phyloP scores from a whole-genome alignment of 2,113 vertebrate genomes.

The Glaucomys volans region DNA sequence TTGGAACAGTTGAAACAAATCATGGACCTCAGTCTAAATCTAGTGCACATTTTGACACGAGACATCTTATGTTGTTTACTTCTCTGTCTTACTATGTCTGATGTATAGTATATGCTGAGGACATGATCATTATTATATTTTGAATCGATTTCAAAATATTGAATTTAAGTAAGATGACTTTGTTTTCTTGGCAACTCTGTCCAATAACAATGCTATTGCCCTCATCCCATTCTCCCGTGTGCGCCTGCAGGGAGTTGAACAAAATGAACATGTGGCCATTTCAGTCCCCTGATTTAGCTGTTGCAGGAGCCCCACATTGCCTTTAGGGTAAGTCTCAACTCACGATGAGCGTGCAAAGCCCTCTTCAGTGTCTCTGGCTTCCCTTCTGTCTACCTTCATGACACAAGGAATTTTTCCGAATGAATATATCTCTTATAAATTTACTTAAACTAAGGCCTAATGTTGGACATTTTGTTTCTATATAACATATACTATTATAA shows the following conservation, averaged over 20 bases:
- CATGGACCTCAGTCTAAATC: neutral
- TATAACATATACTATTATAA: neutral
- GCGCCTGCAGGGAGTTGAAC: neutral
- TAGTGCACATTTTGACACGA: neutral
- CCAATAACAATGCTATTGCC: neutral
- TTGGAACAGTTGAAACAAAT: neutral
- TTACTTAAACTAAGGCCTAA: neutral
- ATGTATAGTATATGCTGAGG: neutral
- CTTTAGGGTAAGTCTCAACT: neutral
- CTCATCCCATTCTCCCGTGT: neutral
- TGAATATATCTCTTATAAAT: neutral
- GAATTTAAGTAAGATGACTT: neutral
- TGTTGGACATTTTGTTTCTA: neutral
- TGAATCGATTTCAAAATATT: neutral
- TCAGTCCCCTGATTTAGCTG: neutral
- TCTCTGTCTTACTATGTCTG: neutral
- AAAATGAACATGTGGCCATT: neutral
- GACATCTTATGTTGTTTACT: neutral
- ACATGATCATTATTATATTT: neutral
- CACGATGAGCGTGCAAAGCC: neutral
- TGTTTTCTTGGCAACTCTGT: neutral
- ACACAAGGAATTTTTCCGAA: neutral
- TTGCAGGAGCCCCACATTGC: rapidly evolving
- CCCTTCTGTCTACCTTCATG: neutral
- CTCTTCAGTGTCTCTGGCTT: rapidly evolving